Conservation (phyloP, 2,797 vertebrate genomes). For the Chloroceryle inda region DNA sequence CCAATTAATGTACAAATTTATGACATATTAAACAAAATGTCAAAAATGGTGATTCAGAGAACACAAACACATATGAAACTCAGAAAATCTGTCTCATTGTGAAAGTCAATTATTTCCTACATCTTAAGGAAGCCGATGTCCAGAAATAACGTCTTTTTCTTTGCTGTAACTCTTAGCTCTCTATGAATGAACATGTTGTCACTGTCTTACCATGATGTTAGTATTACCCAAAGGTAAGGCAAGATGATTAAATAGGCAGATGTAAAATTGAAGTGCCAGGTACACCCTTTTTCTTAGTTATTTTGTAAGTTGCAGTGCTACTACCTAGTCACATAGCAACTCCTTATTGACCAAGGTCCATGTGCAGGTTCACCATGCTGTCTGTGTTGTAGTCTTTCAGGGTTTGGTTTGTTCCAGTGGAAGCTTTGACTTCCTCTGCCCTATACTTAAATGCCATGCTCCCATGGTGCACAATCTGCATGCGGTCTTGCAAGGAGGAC, state of each 20-base stretch:
- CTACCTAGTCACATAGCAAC: background rate
- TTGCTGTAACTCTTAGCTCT: background rate
- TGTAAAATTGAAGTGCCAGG: background rate
- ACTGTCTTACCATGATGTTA: background rate
- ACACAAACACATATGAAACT: background rate
- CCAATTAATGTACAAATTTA: conserved; percentile 22
- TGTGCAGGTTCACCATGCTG: background rate
- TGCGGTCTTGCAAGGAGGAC: background rate
- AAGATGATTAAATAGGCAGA: background rate
- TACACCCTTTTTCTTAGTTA: background rate
- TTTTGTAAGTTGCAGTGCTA: background rate
- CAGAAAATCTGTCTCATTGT: background rate
- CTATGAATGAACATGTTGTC: background rate
- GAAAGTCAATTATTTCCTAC: background rate
- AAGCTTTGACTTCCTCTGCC: background rate
- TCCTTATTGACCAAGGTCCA: background rate
- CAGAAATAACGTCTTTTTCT: background rate
- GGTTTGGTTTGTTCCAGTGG: background rate
- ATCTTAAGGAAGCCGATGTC: background rate
- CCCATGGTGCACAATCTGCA: background rate
- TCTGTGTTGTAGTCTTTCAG: background rate
- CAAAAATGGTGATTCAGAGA: conserved; percentile 34
- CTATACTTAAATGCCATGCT: background rate
- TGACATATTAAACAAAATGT: conserved; percentile 39
- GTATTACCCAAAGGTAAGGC: background rate